Conservation (phyloP, 2,888 invertebrate genomes). For the Apamea sordens region DNA sequence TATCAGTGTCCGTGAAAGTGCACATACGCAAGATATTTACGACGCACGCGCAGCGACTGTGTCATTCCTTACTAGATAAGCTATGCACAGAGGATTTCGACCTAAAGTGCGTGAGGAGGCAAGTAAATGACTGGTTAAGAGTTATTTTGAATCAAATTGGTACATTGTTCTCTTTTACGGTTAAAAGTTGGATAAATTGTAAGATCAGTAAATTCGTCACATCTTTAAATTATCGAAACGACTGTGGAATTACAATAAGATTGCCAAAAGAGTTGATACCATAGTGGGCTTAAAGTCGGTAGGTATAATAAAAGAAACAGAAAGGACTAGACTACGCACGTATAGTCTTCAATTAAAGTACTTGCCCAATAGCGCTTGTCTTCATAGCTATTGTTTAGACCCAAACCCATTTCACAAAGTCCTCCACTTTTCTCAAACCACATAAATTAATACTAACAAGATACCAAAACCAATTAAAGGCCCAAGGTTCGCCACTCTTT, state of each 20-base stretch:
- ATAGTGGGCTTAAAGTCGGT: not conserved
- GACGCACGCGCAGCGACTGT: constrained; percentile 38
- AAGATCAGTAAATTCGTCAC: constrained; percentile 31
- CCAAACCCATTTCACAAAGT: constrained; percentile 20
- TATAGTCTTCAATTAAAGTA: not conserved
- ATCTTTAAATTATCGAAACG: constrained; percentile 27
- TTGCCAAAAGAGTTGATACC: constrained; percentile 4
- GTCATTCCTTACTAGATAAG: constrained; percentile 39
- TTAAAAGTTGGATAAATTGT: constrained; percentile 29
- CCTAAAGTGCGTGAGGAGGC: constrained; percentile 31
- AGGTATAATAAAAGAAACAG: not conserved
- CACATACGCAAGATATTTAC: constrained; percentile 44
- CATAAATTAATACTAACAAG: constrained; percentile 50
- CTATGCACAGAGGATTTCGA: constrained; percentile 22
- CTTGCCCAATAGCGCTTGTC: constrained; percentile 5
- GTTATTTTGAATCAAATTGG: constrained; percentile 27
- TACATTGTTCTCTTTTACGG: constrained; percentile 29
- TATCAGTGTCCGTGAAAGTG: constrained; percentile 52
- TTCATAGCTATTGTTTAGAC: not conserved
- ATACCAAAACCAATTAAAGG: constrained; percentile 52
- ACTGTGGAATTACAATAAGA: constrained; percentile 24
- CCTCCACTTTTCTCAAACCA: constrained; percentile 32
- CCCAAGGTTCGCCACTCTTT: constrained; percentile 41
- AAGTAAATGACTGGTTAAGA: constrained; percentile 16
- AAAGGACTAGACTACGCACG: not conserved